Base-by-base conservation (phyloP, 2,888 invertebrate species). In the Cataglyphis cursor region DNA sequence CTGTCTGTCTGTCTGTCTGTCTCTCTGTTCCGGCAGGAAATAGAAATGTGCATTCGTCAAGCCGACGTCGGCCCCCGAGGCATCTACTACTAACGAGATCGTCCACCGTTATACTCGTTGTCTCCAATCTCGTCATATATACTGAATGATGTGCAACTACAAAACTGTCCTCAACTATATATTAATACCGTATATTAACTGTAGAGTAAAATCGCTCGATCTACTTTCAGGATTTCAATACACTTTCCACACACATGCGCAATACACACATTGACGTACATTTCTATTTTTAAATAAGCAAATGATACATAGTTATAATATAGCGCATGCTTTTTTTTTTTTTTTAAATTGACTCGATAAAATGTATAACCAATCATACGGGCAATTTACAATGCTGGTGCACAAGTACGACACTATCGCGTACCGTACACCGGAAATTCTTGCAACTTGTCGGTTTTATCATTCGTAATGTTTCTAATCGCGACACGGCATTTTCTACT, bases 31-130 rank as follows among this genome's bases (percentile, higher is more conserved):
- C 59, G 38, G 59, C 74, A 82, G 65, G 83, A 81, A 83, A 72
- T 64, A 70, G 81, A 83, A 68, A 81, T 59, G 65, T 59, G 65
- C 73, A 61, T 73, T 81, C 57, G 51, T 28, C 44, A 59, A 15
- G 57, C 54, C 6, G 6, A 31, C 9, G 28, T 44, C 64, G 59
- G 51, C n/a, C 21, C 48, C 61, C 54, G 61, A 74, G 83, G 65
- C 54, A n/a, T 51, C 70, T 48, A 44, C 70, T 48, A 44, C 75
- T 84, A 84, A 82, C 68, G 75, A 82, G 84, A 84, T 75, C 51
- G 48, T 70, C 62, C 73, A 51, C 82, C 75, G 82, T 84, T 75
- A 70, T 68, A 21, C 41, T 57, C 74, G 82, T 48, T 75, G 82
- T 75, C 75, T 82, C 75, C 51, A 54, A 81, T 81, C 74, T 74